These are phyloP conservation scores for Chloroceryle aenea DNA, from an alignment of 2,113 vertebrate genomes.

Conservation along the genomic window DNA sequence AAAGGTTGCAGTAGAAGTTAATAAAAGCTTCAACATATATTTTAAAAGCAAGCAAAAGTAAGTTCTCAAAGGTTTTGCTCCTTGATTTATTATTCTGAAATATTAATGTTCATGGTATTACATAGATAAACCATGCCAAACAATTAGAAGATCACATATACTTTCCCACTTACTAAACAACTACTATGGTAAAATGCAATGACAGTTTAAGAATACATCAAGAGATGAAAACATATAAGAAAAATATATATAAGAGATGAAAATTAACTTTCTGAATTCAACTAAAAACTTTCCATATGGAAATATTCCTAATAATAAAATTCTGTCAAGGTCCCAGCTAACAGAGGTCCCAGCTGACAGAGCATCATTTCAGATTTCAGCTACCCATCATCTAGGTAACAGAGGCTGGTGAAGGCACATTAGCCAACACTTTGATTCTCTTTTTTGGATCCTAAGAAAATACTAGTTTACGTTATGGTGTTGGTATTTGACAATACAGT, in stretches of 20 bases:
- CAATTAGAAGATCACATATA: not conserved
- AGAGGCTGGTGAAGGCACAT: not conserved
- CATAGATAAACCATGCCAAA: not conserved
- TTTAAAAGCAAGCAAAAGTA: not conserved
- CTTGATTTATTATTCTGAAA: not conserved
- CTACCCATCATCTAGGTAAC: not conserved
- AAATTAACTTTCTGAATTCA: not conserved
- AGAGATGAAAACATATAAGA: no score
- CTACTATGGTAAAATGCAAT: not conserved
- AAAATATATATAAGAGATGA: not conserved
- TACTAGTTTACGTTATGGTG: not conserved
- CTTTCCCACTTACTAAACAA: not conserved
- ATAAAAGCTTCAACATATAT: not conserved
- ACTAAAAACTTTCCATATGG: not conserved
- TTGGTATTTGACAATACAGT: not conserved
- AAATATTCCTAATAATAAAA: not conserved
- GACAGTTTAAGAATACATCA: not conserved
- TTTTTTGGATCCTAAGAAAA: not conserved
- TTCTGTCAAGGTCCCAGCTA: not conserved
- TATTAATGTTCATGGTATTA: not conserved
- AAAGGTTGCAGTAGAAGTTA: not conserved
- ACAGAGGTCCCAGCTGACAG: not conserved
- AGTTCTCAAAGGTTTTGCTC: not conserved
- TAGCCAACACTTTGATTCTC: not conserved
- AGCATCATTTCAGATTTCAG: not conserved